Evolutionary conservation across 2,888 invertebrate species (phyloP).

Genomic region (Hydroisotoma schaefferi): DNA sequence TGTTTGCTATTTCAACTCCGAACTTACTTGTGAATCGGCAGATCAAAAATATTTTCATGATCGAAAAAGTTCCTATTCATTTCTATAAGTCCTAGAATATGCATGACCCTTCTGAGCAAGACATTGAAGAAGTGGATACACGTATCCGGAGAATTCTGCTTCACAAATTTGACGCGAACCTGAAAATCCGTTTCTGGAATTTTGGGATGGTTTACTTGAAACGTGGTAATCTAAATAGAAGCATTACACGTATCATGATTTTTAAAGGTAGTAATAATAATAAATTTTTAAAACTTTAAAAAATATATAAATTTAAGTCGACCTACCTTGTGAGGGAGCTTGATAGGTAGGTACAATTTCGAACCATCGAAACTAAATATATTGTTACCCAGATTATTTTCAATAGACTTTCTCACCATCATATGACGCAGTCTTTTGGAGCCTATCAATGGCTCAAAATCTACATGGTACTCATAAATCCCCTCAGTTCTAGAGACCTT

Average conservation of each 20-base stretch:
- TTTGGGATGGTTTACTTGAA: conserved; percentile 57
- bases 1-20: neutral
- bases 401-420: conserved; percentile 62
- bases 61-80: conserved; percentile 77
- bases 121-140: conserved; percentile 76
- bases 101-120: conserved; percentile 75
- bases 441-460: conserved; percentile 71
- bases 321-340: conserved; percentile 61
- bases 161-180: conserved; percentile 60
- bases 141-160: conserved; percentile 61
- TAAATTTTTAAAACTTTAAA: neutral
- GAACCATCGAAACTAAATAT: conserved; percentile 71
- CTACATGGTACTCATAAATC: conserved; percentile 78
- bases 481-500: conserved; percentile 52
- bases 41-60: conserved; percentile 59
- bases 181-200: conserved; percentile 56
- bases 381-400: conserved; percentile 61
- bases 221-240: conserved; percentile 49
- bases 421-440: conserved; percentile 62
- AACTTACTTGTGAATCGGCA: conserved; percentile 58
- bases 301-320: too few species aligned
- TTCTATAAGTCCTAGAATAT: conserved; percentile 66
- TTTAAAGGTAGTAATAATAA: neutral
- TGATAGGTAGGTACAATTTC: conserved; percentile 68
- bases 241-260: conserved; percentile 2